Evolutionary conservation across 2,797 vertebrate genomes (phyloP).

Genomic region (Anguilla megastoma): DNA sequence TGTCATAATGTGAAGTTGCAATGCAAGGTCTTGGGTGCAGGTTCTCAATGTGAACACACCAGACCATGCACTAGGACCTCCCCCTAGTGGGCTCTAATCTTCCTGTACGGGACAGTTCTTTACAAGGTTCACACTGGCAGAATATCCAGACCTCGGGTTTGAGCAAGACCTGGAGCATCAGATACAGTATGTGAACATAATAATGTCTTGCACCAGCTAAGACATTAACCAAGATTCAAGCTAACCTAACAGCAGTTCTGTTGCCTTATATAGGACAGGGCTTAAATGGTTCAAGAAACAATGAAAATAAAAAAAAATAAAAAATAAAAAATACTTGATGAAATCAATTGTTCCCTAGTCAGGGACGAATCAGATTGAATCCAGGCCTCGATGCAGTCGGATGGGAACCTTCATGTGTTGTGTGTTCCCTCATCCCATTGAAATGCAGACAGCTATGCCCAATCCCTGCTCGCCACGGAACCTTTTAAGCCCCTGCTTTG

Average conservation of each 20-base stretch:
- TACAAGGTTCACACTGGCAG: constrained; percentile 20
- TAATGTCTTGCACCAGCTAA: background rate
- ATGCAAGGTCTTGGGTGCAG: background rate
- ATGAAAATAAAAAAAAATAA: too few species aligned
- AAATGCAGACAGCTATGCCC: constrained; percentile 45
- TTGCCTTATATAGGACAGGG: background rate
- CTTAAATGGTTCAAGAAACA: background rate
- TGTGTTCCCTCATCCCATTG: constrained; percentile 40
- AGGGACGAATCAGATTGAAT: background rate
- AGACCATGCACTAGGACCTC: background rate
- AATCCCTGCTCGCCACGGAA: constrained; percentile 45
- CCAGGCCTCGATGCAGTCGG: background rate
- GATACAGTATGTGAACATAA: background rate
- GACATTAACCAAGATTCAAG: background rate
- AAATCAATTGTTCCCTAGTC: background rate
- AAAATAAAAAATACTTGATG: background rate
- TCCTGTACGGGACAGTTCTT: constrained; percentile 21
- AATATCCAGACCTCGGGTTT: constrained; percentile 18
- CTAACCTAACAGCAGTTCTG: background rate
- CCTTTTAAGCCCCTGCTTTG: constrained; percentile 56
- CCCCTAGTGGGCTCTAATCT: constrained; percentile 33
- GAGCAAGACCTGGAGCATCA: background rate
- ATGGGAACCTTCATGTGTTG: constrained; percentile 15
- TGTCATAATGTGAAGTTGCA: background rate
- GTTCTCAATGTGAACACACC: background rate